A percentile compares a stretch with the other conserved stretches of the same genome.
phyloP scores from a whole-genome alignment of 2,113 vertebrate species.

The Hippocampus zosterae region DNA sequence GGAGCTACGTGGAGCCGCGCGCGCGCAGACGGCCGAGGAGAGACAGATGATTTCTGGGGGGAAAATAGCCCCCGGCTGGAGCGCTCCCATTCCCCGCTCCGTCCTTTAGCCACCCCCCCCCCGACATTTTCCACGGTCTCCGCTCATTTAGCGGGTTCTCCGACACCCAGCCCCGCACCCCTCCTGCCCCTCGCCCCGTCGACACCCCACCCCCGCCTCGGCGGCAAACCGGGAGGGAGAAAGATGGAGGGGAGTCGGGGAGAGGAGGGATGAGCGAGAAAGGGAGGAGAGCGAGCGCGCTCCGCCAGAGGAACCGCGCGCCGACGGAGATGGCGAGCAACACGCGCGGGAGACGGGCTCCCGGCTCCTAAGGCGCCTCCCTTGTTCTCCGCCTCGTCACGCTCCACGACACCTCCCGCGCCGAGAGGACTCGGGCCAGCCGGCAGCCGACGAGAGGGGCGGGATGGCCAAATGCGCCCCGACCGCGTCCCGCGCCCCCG shows the following conservation, averaged over 20 bases:
- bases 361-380: slow-evolving; percentile 20
- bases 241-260: slow-evolving; percentile 47
- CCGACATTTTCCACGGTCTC: slow-evolving; percentile 22
- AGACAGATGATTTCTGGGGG: slow-evolving; percentile 16
- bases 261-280: slow-evolving; percentile 58
- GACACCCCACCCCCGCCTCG: slow-evolving; percentile 19
- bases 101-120: slow-evolving; percentile 25
- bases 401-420: slow-evolving; percentile 38
- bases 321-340: slow-evolving; percentile 35
- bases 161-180: slow-evolving; percentile 20
- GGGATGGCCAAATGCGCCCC: slow-evolving; percentile 58
- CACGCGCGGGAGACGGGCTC: slow-evolving; percentile 19
- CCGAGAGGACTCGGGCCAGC: slow-evolving; percentile 39
- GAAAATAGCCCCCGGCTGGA: not conserved
- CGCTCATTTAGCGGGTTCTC: slow-evolving; percentile 41
- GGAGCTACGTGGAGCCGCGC: slow-evolving; percentile 41
- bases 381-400: slow-evolving; percentile 29
- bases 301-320: slow-evolving; percentile 41
- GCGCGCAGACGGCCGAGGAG: slow-evolving; percentile 30
- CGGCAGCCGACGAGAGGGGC: slow-evolving; percentile 38
- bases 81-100: not conserved
- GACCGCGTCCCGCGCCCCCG: slow-evolving; percentile 21
- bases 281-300: slow-evolving; percentile 52
- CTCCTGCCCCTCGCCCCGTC: not conserved
- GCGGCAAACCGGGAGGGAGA: slow-evolving; percentile 29